phyloP scores from a whole-genome alignment of 2,113 vertebrate species.

The Sitta europaea region DNA sequence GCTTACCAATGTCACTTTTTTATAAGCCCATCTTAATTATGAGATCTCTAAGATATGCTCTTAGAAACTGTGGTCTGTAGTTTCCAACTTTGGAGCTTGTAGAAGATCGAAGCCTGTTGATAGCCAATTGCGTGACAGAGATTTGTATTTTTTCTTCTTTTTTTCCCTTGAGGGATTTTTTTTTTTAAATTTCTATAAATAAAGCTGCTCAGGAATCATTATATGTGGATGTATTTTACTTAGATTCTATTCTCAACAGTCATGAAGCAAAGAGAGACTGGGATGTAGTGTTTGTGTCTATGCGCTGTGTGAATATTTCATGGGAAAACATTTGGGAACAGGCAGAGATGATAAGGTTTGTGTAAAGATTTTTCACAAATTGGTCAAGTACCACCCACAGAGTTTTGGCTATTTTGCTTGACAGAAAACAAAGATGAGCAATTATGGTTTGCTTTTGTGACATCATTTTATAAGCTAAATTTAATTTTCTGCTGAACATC shows the following conservation, averaged over 20 bases:
- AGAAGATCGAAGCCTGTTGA: not conserved
- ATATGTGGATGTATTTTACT: not conserved
- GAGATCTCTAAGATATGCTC: not conserved
- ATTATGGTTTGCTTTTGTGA: constrained; percentile 65
- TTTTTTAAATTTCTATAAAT: not conserved
- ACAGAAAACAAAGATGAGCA: constrained; percentile 67
- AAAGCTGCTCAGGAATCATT: not conserved
- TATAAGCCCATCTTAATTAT: constrained; percentile 17
- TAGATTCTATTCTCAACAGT: not conserved
- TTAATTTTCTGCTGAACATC: constrained; percentile 77
- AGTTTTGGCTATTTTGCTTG: constrained; percentile 37
- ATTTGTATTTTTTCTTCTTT: not conserved
- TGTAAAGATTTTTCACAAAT: constrained; percentile 18
- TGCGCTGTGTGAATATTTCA: not conserved
- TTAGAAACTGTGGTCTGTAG: not conserved
- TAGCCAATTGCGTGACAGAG: not conserved
- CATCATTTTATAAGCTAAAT: constrained; percentile 72
- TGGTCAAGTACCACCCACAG: constrained; percentile 27
- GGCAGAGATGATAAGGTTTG: constrained; percentile 29
- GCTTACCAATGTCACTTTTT: constrained; percentile 7
- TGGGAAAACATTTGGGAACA: not conserved
- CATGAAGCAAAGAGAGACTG: not conserved
- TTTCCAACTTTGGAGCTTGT: not conserved
- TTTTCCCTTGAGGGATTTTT: not conserved
- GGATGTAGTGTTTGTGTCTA: not conserved